A percentile compares a stretch with the other conserved stretches of the same genome.
Conservation (phyloP, 2,113 vertebrate species). For the Pterocles gutturalis region DNA sequence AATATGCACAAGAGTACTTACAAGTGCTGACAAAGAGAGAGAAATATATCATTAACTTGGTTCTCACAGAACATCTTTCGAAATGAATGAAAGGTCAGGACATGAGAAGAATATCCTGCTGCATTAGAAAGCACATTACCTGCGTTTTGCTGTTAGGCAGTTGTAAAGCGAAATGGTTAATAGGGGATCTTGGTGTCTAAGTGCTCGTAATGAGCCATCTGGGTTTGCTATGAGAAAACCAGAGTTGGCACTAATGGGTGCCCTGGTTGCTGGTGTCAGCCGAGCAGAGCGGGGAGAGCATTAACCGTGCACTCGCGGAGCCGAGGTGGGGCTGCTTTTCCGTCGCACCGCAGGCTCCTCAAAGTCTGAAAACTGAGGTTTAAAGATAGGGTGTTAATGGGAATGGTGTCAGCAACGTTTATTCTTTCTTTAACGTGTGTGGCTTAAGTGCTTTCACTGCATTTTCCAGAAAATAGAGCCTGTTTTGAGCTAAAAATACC, state of each 20-base stretch:
- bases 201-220: neutral
- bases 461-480: neutral
- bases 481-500: neutral
- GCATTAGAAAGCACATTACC: neutral
- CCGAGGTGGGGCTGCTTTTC: no score
- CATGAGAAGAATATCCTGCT: neutral
- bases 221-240: neutral
- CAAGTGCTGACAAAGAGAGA: neutral
- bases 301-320: accelerated
- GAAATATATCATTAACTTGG: neutral
- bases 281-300: accelerated
- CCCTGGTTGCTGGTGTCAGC: neutral
- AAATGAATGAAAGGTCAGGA: neutral
- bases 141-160: neutral
- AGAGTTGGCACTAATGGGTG: neutral
- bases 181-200: neutral
- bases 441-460: neutral
- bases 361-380: neutral
- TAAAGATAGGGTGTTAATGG: neutral
- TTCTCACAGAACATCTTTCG: neutral
- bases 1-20: neutral
- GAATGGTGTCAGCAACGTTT: neutral
- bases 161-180: neutral
- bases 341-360: neutral
- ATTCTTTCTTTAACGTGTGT: neutral